Base-by-base conservation (phyloP, 2,888 invertebrate genomes). In the Coecobrya sp. region DNA sequence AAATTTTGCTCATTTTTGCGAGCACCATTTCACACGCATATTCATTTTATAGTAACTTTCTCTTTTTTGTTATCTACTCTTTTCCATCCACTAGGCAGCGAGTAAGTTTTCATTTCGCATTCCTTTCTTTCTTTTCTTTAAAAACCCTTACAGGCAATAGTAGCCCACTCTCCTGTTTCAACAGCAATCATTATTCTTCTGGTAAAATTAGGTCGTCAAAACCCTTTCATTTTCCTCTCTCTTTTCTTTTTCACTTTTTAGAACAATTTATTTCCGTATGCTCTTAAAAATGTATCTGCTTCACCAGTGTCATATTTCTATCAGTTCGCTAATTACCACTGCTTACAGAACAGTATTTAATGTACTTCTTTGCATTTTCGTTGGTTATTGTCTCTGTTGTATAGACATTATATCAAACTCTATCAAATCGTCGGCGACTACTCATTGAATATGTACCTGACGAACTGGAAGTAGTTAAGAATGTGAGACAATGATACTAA, bases 141-240 rank as follows among this genome's bases (percentile, higher is more conserved):
- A 65, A 65, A 70, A 16, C n/a, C 70, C 70, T 70, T 70, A 16
- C 30, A 70, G 70, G 36, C 16, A 73, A 36, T 25, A 68, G 5
- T 0, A 30, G 2, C 11, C 68, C 7, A 27, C 25, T 19, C 19
- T 19, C 45, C 22, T 45, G 5, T 45, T 36, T 19, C 45, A 22
- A n/a, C 42, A 22, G 22, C 73, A 70, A 42, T 30, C 65, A 85
- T 85, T 85, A 65, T 65, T 85, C 59, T 65, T 36, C 65, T 42
- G 45, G 85, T 25, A 65, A 85, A 85, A 85, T 85, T 85, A 85
- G 85, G 85, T 85, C 85, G 85, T 85, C 85, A 85, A 85, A 85
- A 85, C 30, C 62, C 59, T 36, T 59, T 82, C 59, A 73, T 42
- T 73, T 45, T 73, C 73, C 27, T 68, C 30, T 68, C 22, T 62